Evolutionary conservation across 1,140 invertebrate genomes (phyloP), one percentile per base, ranked within the genome.

Genomic region (Melitaea cinxia): DNA sequence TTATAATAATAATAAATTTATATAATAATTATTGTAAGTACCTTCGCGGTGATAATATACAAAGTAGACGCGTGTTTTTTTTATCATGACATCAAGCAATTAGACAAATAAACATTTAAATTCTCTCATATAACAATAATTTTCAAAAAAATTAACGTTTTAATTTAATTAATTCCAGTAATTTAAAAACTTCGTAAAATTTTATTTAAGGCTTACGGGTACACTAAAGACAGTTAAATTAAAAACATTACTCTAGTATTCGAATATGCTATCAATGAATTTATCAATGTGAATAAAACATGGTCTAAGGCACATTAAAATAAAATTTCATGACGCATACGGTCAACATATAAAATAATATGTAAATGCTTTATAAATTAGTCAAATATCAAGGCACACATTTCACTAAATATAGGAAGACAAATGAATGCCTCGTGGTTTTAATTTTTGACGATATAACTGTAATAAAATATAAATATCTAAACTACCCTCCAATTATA

Each of bases 371-470:
- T 53, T 19, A 23, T 19, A 6, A 42, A 42, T 42, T n/a, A n/a
- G n/a, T n/a, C 1, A 42, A 6, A 42, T 42, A 42, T 47, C 19
- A 1, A 57, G 54, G 54, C 54, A 57, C 54, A 57, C 14, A 19
- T 45, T 45, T 39, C 30, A 47, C 19, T 9, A 35, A 33, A 5
- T 24, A 23, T 9, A n/a, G 52, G 53, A 57, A 57, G 37, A 57
- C 54, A 12, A 57, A 42, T 42, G 35, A 42, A 56, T 56, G 54
- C 54, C 54, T 39, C 7, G 35, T 15, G 10, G 10, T 15, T n/a
- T 39, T 26, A 15, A 57, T 28, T 28, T 28, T 28, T 28, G 26
- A 28, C 3, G 26, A 4, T 7, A 7, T 28, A 4, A 7, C 26
- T 4, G 7, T 28, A 28, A 28, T 28, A 28, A n/a, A n/a, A 28